Percentiles rank a stretch among this genome's conserved stretches.
These are phyloP conservation scores for Pseudomugil tenellus DNA, from an alignment of 2,797 vertebrate genomes.

Conservation along the genomic window DNA sequence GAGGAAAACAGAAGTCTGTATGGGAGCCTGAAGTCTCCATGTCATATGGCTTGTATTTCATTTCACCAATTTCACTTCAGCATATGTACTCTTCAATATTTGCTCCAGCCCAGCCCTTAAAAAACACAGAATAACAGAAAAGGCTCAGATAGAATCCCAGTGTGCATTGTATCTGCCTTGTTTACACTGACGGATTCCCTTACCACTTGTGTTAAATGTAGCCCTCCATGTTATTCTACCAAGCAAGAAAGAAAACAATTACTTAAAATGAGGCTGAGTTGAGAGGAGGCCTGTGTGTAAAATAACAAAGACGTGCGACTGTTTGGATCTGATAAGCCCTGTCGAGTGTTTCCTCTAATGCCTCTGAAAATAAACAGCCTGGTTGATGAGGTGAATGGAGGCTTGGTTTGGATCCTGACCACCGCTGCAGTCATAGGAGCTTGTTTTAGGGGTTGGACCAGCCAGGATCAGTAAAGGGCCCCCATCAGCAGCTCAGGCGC, in stretches of 20 bases:
- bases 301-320: constrained; percentile 81
- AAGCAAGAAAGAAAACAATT: constrained; percentile 83
- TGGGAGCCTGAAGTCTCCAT: constrained; percentile 19
- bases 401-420: constrained; percentile 77
- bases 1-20: constrained; percentile 26
- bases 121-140: constrained; percentile 75
- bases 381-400: constrained; percentile 78
- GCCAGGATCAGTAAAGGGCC: constrained; percentile 60
- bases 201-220: constrained; percentile 78
- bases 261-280: constrained; percentile 75
- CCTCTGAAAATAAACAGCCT: constrained; percentile 84
- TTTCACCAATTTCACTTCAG: constrained; percentile 54
- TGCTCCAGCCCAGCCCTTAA: constrained; percentile 59
- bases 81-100: constrained; percentile 52
- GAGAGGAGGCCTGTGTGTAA: constrained; percentile 79
- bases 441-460: constrained; percentile 77
- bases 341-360: constrained; percentile 81
- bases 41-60: constrained; percentile 42
- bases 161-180: constrained; percentile 79
- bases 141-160: constrained; percentile 76
- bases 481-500: constrained; percentile 72
- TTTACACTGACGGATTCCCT: constrained; percentile 78
- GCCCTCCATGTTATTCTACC: constrained; percentile 78
- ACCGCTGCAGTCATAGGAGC: constrained; percentile 65
- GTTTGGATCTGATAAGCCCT: constrained; percentile 82